These are phyloP conservation scores for Coptotermes formosanus DNA, from an alignment of 1,140 invertebrate genomes.

Conservation along the genomic window DNA sequence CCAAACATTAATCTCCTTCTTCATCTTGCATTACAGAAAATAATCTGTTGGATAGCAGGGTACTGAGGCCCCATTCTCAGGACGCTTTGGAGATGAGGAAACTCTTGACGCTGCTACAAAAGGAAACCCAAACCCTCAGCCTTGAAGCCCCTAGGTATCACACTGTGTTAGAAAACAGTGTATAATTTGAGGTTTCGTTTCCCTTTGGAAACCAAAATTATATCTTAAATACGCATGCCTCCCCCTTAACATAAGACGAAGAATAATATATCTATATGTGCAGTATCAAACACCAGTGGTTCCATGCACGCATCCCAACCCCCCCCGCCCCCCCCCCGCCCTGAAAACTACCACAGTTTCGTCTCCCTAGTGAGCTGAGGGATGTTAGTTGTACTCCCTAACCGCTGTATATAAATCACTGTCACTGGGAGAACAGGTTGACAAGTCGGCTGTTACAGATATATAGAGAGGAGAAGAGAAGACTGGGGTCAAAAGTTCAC, in stretches of 20 bases:
- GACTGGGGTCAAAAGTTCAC: not conserved
- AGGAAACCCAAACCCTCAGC: too few species aligned
- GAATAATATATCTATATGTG: not conserved
- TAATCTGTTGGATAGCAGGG: too few species aligned
- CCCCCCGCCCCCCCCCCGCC: not conserved
- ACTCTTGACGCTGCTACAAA: too few species aligned
- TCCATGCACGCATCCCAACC: not conserved
- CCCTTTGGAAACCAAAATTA: too few species aligned
- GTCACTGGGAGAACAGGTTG: not conserved
- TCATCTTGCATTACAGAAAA: too few species aligned
- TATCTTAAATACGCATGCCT: not conserved
- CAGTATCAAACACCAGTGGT: constrained; percentile 4
- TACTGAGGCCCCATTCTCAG: too few species aligned
- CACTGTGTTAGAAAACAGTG: too few species aligned
- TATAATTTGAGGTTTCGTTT: too few species aligned
- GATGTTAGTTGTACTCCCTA: not conserved
- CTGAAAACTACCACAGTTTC: not conserved
- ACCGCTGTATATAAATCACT: not conserved
- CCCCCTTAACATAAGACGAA: not conserved
- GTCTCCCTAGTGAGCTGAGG: not conserved
- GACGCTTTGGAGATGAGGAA: too few species aligned
- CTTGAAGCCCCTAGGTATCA: too few species aligned
- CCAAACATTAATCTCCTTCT: too few species aligned
- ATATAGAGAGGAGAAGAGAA: not conserved
- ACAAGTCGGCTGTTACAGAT: not conserved